Evolutionary conservation across 2,888 invertebrate genomes (phyloP), one percentile per base, ranked within the genome.

Genomic region (Dioctria linearis): DNA sequence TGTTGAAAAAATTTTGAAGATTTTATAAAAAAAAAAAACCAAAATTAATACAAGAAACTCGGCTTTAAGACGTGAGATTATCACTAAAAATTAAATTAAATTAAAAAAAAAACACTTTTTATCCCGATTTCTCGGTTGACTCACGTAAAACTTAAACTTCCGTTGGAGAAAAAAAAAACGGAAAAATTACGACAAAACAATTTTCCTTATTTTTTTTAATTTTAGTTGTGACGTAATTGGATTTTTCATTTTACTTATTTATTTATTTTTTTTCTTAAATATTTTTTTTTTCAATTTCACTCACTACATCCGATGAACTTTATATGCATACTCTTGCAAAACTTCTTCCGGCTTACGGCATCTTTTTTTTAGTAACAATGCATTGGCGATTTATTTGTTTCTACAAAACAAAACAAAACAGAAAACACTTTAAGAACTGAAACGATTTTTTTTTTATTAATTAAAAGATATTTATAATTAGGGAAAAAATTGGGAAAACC

Each of bases 1-100:
- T 81, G 81, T 83, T 79, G 80, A 80, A 59, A 79, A 78, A 82
- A 82, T 81, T 61, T 76, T 80, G 79, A 54, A 42, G 66, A 25
- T 78, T 51, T 51, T 46, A 49, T 51, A 11, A 11, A 51, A 51
- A 11, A 51, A 51, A 4, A 25, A 25, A 25, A 25, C 25, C 25
- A 25, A 25, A 54, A 59, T 42, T 42, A 75, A 49, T 40, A 75
- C 57, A 6, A 25, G 43, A 61, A 59, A 75, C 54, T 39, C 75
- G 59, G 59, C 57, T 42, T 42, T 3, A 13, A 42, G 42, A 13
- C 75, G 75, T 37, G 25, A 25, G 39, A n/a, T 40, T 54, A 5
- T 11, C n/a, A 5, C 4, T 40, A 54, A 65, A 13, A 65, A 39
- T 67, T 75, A 42, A n/a, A 59, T 49, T 39, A 75, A 59, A 42